Evolutionary conservation across 2,888 invertebrate genomes (phyloP), one percentile per base, ranked within the genome.

Genomic region (Fragum sueziense): DNA sequence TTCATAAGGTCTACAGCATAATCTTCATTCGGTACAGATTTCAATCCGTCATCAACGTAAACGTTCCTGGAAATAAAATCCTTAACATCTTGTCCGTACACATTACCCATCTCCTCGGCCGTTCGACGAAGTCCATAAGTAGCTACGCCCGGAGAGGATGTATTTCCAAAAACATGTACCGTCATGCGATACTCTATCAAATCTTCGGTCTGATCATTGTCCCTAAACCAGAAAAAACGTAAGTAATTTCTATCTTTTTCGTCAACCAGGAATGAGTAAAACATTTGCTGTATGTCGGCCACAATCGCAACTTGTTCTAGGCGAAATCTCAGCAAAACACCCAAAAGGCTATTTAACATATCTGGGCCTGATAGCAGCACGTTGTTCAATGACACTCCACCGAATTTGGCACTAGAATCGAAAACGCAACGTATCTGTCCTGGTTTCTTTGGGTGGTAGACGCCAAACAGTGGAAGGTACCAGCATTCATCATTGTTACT

Each of bases 231-330:
- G 1, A 86, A 47, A 65, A 87, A 85, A 20, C 81, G 47, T 6
- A 85, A 61, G 68, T 59, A 84, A 51, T 83, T 73, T 31, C 82
- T 67, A 65, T 85, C 78, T 17, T 74, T 76, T 29, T 72, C 72
- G 17, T 70, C n/a, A 2, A 86, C 85, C 20, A 22, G 14, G 57
- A 86, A 85, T 27, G 79, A 80, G 54, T 84, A 68, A 70, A 86
- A 86, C 85, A 86, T 85, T 27, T 77, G 76, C 62, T 86, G 68
- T 7, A 85, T 79, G 54, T 86, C 85, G 14, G 74, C 73, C n/a
- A 67, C 73, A 9, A 82, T 57, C 17, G 82, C 85, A 33, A 84
- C 54, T 17, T 3, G 25, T 22, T 85, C 74, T 65, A 65, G 77
- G 22, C 84, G 31, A 41, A 85, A 85, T n/a, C 79, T 59, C 25